Conservation (phyloP, 1,140 invertebrate species). For the Euwallacea similis region DNA sequence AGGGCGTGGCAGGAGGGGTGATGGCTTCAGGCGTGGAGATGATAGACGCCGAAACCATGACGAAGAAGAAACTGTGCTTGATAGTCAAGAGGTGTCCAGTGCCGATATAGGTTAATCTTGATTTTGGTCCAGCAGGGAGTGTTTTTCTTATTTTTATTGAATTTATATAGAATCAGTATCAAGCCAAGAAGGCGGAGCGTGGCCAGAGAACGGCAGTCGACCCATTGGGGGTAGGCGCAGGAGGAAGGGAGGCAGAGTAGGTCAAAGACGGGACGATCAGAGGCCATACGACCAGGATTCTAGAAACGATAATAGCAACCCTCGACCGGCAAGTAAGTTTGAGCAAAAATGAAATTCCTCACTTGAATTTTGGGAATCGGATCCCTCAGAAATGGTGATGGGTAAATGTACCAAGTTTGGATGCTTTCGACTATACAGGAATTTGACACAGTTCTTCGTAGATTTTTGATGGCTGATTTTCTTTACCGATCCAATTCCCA, state of each 20-base stretch:
- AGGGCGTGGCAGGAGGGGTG: constrained; percentile 57
- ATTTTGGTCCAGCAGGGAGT: neutral
- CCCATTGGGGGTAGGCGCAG: constrained; percentile 49
- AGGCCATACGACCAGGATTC: constrained; percentile 7
- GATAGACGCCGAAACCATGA: constrained; percentile 72
- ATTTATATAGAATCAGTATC: constrained; percentile 59
- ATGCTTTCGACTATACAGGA: neutral
- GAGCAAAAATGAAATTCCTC: neutral
- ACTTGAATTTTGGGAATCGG: neutral
- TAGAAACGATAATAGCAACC: neutral
- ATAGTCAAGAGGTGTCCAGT: constrained; percentile 76
- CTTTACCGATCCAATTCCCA: neutral
- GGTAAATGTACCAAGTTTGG: neutral
- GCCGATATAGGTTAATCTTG: constrained; percentile 66
- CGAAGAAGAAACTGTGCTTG: constrained; percentile 77
- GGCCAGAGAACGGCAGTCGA: constrained; percentile 55
- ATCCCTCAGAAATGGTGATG: neutral
- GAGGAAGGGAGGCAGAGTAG: constrained; percentile 44
- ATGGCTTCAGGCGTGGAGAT: constrained; percentile 58
- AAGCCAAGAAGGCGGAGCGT: constrained; percentile 62
- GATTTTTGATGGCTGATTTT: neutral
- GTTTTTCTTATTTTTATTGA: constrained; percentile 5
- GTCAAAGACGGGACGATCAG: constrained; percentile 1
- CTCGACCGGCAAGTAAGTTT: constrained; percentile 13
- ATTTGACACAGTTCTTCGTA: neutral